Evolutionary conservation across 2,113 vertebrate genomes (phyloP).

Genomic region (Osmerus mordax): DNA sequence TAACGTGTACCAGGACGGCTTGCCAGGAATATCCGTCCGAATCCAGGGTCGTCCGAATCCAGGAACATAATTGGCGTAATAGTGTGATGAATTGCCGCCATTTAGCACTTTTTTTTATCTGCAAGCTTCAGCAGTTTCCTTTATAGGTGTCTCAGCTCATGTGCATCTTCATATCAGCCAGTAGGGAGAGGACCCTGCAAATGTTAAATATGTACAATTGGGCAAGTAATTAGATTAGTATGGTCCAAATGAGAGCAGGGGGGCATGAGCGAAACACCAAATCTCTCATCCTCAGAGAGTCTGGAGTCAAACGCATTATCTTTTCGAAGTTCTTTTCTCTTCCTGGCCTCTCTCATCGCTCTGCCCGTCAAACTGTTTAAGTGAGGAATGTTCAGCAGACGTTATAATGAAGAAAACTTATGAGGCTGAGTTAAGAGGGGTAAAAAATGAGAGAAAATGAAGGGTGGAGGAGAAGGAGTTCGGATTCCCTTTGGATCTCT

Average conservation of each 20-base stretch:
- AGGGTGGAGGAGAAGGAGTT: slow-evolving; percentile 26
- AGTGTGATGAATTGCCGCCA: slow-evolving; percentile 71
- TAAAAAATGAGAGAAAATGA: not conserved
- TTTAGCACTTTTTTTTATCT: slow-evolving; percentile 65
- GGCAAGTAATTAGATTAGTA: slow-evolving; percentile 75
- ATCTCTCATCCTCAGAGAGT: slow-evolving; percentile 70
- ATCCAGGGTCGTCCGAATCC: slow-evolving; percentile 63
- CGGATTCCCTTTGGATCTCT: slow-evolving; percentile 12
- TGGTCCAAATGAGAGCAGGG: slow-evolving; percentile 63
- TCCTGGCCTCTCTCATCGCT: slow-evolving; percentile 42
- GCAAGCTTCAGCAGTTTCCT: slow-evolving; percentile 67
- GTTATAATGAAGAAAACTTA: slow-evolving; percentile 61
- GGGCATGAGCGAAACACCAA: slow-evolving; percentile 61
- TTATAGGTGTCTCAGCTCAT: slow-evolving; percentile 51
- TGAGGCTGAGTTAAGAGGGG: slow-evolving; percentile 16
- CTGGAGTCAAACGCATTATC: slow-evolving; percentile 62
- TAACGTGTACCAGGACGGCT: slow-evolving; percentile 38
- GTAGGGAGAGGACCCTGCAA: slow-evolving; percentile 47
- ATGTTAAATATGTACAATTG: slow-evolving; percentile 75
- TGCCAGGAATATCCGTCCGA: slow-evolving; percentile 50
- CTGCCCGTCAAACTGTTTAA: slow-evolving; percentile 8
- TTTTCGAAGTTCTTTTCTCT: slow-evolving; percentile 54
- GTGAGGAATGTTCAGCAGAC: slow-evolving; percentile 49
- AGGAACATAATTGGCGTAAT: slow-evolving; percentile 71
- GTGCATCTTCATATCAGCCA: slow-evolving; percentile 50